phyloP scores from a whole-genome alignment of 2,888 invertebrate species.

The Tupiocoris notatus region DNA sequence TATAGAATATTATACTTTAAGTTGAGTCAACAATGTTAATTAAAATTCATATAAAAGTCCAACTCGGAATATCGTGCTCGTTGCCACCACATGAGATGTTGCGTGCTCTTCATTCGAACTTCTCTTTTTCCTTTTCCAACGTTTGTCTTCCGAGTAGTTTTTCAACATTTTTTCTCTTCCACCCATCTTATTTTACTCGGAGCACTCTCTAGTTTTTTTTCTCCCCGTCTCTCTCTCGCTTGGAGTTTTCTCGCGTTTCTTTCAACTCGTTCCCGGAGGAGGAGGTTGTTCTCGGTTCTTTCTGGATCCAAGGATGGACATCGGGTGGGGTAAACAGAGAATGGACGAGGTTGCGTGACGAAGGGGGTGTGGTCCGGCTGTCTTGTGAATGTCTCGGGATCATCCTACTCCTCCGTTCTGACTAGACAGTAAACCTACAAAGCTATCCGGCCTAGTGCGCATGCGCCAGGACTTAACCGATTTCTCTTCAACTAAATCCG shows the following conservation, averaged over 20 bases:
- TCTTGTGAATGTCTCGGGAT: constrained; percentile 40
- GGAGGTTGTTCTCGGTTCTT: not conserved
- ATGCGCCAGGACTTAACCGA: too few species aligned
- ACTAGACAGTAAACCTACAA: too few species aligned
- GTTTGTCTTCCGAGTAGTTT: constrained; percentile 21
- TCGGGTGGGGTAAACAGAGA: constrained; percentile 7
- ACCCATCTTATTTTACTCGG: constrained; percentile 5
- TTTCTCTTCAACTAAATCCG: too few species aligned
- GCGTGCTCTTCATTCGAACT: constrained; percentile 37
- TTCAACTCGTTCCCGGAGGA: constrained; percentile 14
- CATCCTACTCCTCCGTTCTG: constrained; percentile 34
- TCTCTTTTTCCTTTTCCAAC: constrained; percentile 27
- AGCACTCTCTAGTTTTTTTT: constrained; percentile 1
- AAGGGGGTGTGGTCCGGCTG: constrained; percentile 40
- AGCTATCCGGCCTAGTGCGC: too few species aligned
- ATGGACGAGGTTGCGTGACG: constrained; percentile 38
- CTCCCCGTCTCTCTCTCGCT: not conserved
- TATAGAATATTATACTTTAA: not conserved
- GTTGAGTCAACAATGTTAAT: constrained; percentile 32
- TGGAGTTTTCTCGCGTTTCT: constrained; percentile 5
- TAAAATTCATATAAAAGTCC: constrained; percentile 36
- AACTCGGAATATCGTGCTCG: constrained; percentile 22
- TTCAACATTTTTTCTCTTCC: constrained; percentile 9
- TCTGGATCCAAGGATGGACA: constrained; percentile 3
- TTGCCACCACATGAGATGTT: constrained; percentile 37